A percentile compares a stretch with the other conserved stretches of the same genome.
Evolutionary conservation across 2,888 invertebrate species (phyloP).

Genomic region (Conomelus anceps): DNA sequence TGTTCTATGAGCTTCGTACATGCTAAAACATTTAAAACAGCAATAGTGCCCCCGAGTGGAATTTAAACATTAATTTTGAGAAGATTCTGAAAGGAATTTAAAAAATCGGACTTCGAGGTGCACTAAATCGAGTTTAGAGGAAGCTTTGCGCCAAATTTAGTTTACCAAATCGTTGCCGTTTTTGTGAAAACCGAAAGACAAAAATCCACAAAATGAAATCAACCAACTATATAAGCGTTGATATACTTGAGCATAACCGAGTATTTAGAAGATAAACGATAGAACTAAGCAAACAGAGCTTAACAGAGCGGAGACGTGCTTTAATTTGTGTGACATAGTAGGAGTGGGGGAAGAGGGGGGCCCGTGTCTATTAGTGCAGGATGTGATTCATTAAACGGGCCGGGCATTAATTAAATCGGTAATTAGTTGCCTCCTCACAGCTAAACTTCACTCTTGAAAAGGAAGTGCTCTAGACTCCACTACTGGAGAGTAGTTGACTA

Average conservation of each 20-base stretch:
- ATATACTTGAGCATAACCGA: too few relatives aligned
- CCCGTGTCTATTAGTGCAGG: neutral
- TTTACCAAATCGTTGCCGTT: too few relatives aligned
- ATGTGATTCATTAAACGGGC: neutral
- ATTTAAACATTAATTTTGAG: too few relatives aligned
- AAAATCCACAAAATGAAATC: neutral
- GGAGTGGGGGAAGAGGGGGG: neutral
- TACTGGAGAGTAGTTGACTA: neutral
- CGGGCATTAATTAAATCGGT: constrained; percentile 5
- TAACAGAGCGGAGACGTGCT: neutral
- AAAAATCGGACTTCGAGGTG: too few relatives aligned
- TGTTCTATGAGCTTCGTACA: too few relatives aligned
- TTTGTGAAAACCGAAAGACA: neutral
- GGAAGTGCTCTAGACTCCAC: neutral
- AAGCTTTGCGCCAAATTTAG: neutral
- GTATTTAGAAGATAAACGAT: neutral
- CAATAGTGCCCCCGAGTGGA: too few relatives aligned
- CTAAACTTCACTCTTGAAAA: neutral
- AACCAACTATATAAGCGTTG: neutral
- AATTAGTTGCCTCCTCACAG: neutral
- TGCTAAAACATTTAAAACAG: too few relatives aligned
- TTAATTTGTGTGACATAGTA: neutral
- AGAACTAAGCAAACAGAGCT: neutral
- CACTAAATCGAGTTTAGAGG: too few relatives aligned
- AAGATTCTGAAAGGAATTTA: too few relatives aligned